Base-by-base conservation (phyloP, 1,140 invertebrate genomes). In the Rhyzopertha dominica region DNA sequence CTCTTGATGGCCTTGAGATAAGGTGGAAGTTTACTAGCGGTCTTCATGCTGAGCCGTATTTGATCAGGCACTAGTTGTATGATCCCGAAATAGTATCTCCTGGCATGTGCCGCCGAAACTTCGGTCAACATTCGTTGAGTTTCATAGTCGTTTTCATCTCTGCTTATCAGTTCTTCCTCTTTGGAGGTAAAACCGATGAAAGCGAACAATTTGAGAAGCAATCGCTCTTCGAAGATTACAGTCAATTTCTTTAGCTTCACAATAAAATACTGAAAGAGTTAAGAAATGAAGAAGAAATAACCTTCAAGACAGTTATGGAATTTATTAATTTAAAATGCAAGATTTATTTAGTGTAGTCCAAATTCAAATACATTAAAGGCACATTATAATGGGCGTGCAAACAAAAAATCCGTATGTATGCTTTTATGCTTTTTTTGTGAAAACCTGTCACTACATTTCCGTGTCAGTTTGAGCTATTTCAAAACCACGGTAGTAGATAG, bases 1-100 rank as follows among this genome's bases (percentile, higher is more conserved):
- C 84, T 78, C 70, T 98, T 98, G 5, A 98, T 81, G 37, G 73
- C 70, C 46, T 80, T 76, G 32, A 98, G 72, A 56, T 87, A 80
- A 1, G 75, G 62, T 1, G 84, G 76, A 35, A 98, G 62, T 63
- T 90, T 90, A 43, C 79, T 84, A 1, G 87, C 80, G 7, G 92
- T 95, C 14, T 84, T 74, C 49, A 95, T 87, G 58, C 90, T 94
- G 22, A 98, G 68, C 22, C 82, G 81, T 16, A 95, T 80, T 74
- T 78, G 51, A 24, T 81, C 85, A 1, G 88, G 79, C 17, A 82
- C 78, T 19, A 95, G 74, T 67, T 87, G 84, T 28, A 98, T 72
- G 9, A 81, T 78, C 19, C 85, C 90, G 71, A 97, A 95, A 69
- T 96, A 97, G 68, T 91, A 95, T 53, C 87, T 66, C 46, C 81